These are phyloP conservation scores for Lepidurus couesii DNA, from an alignment of 1,140 invertebrate genomes.

Conservation along the genomic window DNA sequence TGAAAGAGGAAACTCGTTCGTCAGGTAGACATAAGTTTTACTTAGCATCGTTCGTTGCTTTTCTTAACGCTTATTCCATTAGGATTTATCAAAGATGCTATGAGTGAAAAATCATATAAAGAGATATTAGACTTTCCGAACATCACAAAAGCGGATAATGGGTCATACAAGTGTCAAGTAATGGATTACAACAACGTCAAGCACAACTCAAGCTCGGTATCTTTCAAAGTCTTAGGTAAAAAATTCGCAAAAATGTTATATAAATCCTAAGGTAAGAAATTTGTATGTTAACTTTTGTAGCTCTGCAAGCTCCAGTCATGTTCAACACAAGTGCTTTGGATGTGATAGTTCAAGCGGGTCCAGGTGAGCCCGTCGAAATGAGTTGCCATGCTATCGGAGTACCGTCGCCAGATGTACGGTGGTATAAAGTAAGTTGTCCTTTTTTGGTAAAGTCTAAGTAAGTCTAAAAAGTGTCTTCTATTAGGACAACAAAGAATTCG, in stretches of 20 bases:
- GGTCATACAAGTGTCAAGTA: slow-evolving; percentile 27
- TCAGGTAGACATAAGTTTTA: neutral
- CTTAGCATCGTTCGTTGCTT: neutral
- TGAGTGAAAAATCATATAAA: slow-evolving; percentile 8
- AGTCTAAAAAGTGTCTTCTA: neutral
- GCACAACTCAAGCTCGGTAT: slow-evolving; percentile 10
- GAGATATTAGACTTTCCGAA: slow-evolving; percentile 13
- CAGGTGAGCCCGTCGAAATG: slow-evolving; percentile 23
- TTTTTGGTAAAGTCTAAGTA: neutral
- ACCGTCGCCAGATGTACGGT: slow-evolving; percentile 41
- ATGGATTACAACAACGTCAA: neutral
- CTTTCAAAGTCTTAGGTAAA: slow-evolving; percentile 22
- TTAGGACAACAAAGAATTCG: slow-evolving; percentile 28
- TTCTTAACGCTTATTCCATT: neutral
- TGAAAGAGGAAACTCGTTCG: neutral
- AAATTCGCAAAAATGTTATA: neutral
- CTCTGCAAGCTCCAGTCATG: neutral
- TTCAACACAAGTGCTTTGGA: neutral
- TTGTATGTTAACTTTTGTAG: neutral
- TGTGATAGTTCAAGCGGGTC: slow-evolving; percentile 28
- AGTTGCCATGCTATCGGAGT: slow-evolving; percentile 40
- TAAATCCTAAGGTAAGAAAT: neutral
- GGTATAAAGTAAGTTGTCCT: slow-evolving; percentile 41
- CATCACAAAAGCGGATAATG: slow-evolving; percentile 4
- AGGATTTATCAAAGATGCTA: neutral